These are phyloP conservation scores for Artemia sinica DNA, from an alignment of 2,888 invertebrate species.

Conservation along the genomic window DNA sequence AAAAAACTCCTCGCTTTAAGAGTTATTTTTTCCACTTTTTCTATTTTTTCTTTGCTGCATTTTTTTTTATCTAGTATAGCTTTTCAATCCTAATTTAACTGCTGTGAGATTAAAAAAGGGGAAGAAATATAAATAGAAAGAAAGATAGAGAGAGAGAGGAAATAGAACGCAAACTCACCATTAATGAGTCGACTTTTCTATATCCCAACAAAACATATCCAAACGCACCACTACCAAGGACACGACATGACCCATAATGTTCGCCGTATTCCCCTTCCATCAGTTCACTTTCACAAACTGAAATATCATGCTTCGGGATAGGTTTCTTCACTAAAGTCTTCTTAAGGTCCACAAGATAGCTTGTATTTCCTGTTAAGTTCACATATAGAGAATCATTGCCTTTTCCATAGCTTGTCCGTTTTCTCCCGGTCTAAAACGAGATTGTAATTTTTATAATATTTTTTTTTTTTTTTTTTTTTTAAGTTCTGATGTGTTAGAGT, in stretches of 20 bases:
- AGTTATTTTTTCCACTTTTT: too few species aligned
- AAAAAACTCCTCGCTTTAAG: too few species aligned
- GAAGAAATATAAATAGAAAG: background rate
- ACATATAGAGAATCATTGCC: conserved; percentile 7
- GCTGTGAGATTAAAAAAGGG: background rate
- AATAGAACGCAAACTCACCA: conserved; percentile 29
- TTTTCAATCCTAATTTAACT: background rate
- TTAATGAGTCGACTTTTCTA: conserved; percentile 40
- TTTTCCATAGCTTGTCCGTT: background rate
- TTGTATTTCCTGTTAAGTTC: conserved; percentile 3
- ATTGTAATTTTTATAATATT: background rate
- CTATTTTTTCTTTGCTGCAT: too few species aligned
- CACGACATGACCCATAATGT: background rate
- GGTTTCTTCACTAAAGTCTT: background rate
- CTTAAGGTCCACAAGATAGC: background rate
- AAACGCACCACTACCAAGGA: conserved; percentile 49
- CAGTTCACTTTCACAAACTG: conserved; percentile 8
- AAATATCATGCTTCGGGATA: conserved; percentile 8
- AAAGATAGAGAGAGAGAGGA: background rate
- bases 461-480: too few species aligned
- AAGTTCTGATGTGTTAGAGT: too few species aligned
- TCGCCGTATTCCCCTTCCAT: conserved; percentile 8
- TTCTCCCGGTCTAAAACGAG: background rate
- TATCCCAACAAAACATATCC: conserved; percentile 52
- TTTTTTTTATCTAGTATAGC: too few species aligned